Evolutionary conservation across 2,888 invertebrate species (phyloP).

Genomic region (Macropis europaea): DNA sequence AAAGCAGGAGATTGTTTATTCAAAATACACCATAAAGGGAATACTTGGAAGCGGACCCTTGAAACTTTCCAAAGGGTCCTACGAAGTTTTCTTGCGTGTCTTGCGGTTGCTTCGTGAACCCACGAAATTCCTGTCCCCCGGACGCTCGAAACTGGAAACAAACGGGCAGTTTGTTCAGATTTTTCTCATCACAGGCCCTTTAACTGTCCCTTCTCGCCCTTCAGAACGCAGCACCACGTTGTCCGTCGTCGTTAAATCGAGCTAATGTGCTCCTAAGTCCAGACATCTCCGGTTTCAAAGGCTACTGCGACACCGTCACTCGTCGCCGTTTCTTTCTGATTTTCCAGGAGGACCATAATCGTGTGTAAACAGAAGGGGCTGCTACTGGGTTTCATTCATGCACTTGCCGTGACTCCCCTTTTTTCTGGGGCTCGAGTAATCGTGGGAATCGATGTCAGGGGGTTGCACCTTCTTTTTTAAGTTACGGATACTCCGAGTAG

Average conservation of each 20-base stretch:
- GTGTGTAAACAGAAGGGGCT: constrained; percentile 41
- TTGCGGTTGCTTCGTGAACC: neutral
- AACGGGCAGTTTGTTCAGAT: constrained; percentile 43
- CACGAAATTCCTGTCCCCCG: neutral
- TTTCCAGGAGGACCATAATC: constrained; percentile 32
- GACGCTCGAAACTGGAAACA: constrained; percentile 22
- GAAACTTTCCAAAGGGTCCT: constrained; percentile 1
- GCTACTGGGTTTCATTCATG: constrained; percentile 36
- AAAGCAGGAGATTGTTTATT: neutral
- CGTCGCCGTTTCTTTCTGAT: constrained; percentile 17
- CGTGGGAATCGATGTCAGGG: constrained; percentile 36
- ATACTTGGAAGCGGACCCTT: neutral
- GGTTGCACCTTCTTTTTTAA: neutral
- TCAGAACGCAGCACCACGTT: constrained; percentile 7
- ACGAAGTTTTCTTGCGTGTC: neutral
- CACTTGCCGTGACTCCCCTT: constrained; percentile 16
- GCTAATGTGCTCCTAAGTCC: constrained; percentile 34
- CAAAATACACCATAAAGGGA: neutral
- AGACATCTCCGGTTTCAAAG: constrained; percentile 58
- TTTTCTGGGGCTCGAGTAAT: constrained; percentile 12
- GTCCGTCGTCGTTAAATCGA: constrained; percentile 37
- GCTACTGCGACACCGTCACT: neutral
- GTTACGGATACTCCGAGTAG: neutral
- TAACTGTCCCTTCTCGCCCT: neutral
- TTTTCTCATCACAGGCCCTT: neutral